Percentiles rank a stretch among this genome's conserved stretches.
Conservation (phyloP, 2,797 vertebrate species). For the Sebastes diploproa region DNA sequence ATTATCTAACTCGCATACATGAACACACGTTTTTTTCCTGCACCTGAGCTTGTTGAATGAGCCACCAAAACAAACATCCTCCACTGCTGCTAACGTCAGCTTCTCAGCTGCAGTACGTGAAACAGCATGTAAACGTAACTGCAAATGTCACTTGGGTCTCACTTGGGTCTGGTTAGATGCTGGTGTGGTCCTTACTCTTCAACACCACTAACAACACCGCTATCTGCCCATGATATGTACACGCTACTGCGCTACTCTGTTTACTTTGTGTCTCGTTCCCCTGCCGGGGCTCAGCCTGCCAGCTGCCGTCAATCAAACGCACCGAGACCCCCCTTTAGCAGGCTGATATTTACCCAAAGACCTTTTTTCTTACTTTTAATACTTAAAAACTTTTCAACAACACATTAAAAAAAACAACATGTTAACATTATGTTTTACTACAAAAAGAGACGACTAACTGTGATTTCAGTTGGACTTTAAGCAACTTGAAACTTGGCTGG, state of each 20-base stretch:
- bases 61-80: not conserved
- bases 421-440: not conserved
- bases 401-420: not conserved
- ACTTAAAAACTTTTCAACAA: not conserved
- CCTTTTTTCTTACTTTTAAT: not conserved
- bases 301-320: not conserved
- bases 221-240: not conserved
- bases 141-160: not conserved
- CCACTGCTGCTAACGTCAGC: not conserved
- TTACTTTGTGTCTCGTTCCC: not conserved
- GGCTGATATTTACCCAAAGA: not conserved
- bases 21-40: not conserved
- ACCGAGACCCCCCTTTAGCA: not conserved
- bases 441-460: not conserved
- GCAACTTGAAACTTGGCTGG: not conserved
- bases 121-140: not conserved
- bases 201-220: not conserved
- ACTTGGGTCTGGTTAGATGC: not conserved
- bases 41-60: not conserved
- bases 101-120: not conserved
- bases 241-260: not conserved
- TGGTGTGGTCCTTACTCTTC: not conserved
- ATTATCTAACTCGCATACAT: not conserved
- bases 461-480: not conserved
- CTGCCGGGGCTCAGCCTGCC: not conserved